Evolutionary conservation across 1,140 invertebrate species (phyloP).

Genomic region (Danaus melanippus): DNA sequence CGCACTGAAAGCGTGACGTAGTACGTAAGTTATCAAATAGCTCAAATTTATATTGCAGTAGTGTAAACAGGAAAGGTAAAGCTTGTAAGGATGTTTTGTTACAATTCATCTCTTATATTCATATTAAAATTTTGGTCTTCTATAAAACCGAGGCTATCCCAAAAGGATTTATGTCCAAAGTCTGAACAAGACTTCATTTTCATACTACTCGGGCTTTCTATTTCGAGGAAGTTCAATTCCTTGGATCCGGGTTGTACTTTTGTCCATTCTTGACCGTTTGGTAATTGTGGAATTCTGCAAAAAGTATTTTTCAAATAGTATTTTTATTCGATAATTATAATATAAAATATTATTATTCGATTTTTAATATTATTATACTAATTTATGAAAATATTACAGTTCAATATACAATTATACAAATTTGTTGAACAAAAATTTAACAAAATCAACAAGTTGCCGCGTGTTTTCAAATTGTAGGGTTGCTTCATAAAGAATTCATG

Average conservation of each 20-base stretch:
- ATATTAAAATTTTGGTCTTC: conserved; percentile 66
- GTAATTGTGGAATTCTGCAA: conserved; percentile 40
- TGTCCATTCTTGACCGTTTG: conserved; percentile 33
- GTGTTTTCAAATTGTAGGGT: not conserved
- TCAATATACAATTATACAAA: too few relatives aligned
- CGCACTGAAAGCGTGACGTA: too few relatives aligned
- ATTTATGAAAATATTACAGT: too few relatives aligned
- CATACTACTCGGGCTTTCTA: conserved; percentile 58
- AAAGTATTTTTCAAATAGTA: conserved; percentile 5
- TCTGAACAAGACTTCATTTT: conserved; percentile 60
- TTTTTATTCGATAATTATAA: too few relatives aligned
- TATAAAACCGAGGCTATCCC: conserved; percentile 71
- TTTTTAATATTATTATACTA: too few relatives aligned
- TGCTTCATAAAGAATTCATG: too few relatives aligned
- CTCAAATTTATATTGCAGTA: not conserved
- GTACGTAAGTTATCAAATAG: too few relatives aligned
- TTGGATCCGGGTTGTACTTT: conserved; percentile 38
- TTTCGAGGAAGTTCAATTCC: conserved; percentile 71
- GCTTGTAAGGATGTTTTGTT: conserved; percentile 17
- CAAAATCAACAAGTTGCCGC: too few relatives aligned
- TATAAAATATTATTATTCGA: too few relatives aligned
- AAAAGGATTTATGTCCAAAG: conserved; percentile 72
- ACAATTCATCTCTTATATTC: conserved; percentile 56
- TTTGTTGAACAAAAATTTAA: too few relatives aligned
- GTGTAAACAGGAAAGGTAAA: not conserved